Conservation (phyloP, 2,797 vertebrate genomes). For the Gymnoscopelus braueri region DNA sequence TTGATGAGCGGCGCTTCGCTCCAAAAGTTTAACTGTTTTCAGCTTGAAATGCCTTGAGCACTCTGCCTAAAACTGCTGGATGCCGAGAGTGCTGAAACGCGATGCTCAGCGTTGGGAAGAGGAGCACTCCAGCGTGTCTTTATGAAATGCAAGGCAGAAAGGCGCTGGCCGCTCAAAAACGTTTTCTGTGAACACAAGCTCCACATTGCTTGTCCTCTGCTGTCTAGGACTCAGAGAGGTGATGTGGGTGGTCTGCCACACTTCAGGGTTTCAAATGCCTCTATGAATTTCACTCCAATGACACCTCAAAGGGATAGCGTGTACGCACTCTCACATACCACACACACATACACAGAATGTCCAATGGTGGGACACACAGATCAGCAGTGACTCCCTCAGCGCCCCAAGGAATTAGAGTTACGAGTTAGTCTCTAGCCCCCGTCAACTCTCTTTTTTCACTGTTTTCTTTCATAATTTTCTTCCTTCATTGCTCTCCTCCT, state of each 20-base stretch:
- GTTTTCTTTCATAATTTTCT: neutral
- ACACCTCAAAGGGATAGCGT: slow-evolving; percentile 29
- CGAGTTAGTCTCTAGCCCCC: neutral
- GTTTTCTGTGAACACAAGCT: no score
- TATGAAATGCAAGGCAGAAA: no score
- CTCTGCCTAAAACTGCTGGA: no score
- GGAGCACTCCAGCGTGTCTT: no score
- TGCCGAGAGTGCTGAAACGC: no score
- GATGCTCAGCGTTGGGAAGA: no score
- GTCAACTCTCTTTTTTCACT: slow-evolving; percentile 29
- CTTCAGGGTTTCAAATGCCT: slow-evolving; percentile 61
- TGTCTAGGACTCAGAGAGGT: slow-evolving; percentile 44
- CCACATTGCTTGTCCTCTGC: slow-evolving; percentile 42
- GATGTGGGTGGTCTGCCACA: slow-evolving; percentile 23
- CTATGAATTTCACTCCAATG: slow-evolving; percentile 37
- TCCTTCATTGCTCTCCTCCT: slow-evolving; percentile 36
- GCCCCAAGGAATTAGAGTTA: slow-evolving; percentile 57
- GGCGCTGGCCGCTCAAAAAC: no score
- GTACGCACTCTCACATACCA: slow-evolving; percentile 38
- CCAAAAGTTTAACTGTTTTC: no score
- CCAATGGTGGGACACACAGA: slow-evolving; percentile 57
- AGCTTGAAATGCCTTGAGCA: no score
- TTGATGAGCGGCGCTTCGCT: no score
- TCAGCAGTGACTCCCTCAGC: slow-evolving; percentile 60
- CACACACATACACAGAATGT: slow-evolving; percentile 58